phyloP scores from a whole-genome alignment of 92 coral and sea anemone genomes.

The Epizoanthus fatuus region DNA sequence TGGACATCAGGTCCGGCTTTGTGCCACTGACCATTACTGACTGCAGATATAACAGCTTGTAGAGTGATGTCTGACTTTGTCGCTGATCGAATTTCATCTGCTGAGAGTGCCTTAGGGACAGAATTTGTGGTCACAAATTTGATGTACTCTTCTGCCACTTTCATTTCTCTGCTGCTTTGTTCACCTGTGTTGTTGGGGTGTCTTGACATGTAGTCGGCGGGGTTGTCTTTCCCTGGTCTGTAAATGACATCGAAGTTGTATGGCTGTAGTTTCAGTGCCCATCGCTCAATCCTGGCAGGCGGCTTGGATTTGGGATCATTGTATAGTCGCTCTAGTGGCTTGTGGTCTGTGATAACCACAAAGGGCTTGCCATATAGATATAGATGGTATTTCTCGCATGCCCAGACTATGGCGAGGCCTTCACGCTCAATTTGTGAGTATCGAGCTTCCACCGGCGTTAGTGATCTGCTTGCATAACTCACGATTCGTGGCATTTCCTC shows the following conservation, averaged over 20 bases:
- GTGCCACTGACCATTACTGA: conserved; percentile 18
- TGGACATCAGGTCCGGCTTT: not conserved
- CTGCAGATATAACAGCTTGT: conserved; percentile 13
- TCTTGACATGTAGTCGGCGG: conserved; percentile 44
- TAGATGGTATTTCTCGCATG: conserved; percentile 52
- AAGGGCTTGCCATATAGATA: conserved; percentile 64
- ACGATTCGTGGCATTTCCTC: too few relatives aligned
- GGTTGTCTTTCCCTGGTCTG: conserved; percentile 24
- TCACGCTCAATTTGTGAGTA: not conserved
- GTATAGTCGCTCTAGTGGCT: conserved; percentile 63
- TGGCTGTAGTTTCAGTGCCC: conserved; percentile 65
- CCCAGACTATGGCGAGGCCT: conserved; percentile 54
- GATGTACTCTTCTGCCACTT: conserved; percentile 63
- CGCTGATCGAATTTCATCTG: not conserved
- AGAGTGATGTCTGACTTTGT: conserved; percentile 16
- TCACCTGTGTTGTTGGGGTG: conserved; percentile 49
- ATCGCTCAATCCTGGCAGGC: conserved; percentile 50
- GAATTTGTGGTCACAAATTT: not conserved
- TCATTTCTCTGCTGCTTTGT: conserved; percentile 50
- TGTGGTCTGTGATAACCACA: conserved; percentile 66
- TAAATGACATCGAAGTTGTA: conserved; percentile 50
- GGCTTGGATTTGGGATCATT: conserved; percentile 53
- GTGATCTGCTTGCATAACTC: not conserved
- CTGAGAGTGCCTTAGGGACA: conserved; percentile 21
- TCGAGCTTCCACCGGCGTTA: not conserved